Conservation (phyloP, 2,888 invertebrate species). For the Scaptomyza polygonia region DNA sequence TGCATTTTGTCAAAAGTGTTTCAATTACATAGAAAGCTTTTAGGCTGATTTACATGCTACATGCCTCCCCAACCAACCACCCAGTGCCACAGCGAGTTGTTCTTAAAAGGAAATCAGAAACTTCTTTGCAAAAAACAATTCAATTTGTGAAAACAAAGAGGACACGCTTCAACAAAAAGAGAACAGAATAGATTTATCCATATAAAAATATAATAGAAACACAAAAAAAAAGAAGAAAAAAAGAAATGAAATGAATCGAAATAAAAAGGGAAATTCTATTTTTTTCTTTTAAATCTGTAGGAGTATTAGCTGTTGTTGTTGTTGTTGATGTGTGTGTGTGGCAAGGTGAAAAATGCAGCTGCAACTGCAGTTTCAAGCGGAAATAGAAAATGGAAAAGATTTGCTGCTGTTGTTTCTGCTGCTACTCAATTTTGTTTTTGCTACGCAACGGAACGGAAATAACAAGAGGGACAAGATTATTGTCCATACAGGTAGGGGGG, state of each 20-base stretch:
- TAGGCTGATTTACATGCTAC: conserved; percentile 59
- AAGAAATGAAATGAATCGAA: conserved; percentile 49
- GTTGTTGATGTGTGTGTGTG: conserved; percentile 43
- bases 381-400: conserved; percentile 61
- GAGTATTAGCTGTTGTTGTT: conserved; percentile 14
- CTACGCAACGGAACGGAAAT: conserved; percentile 36
- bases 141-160: conserved; percentile 65
- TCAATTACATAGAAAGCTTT: conserved; percentile 70
- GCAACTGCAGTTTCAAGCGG: conserved; percentile 63
- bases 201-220: neutral
- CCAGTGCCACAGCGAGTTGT: conserved; percentile 17
- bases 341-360: conserved; percentile 45
- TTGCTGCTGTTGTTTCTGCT: conserved; percentile 12
- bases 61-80: neutral
- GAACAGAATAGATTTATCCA: neutral
- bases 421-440: too few species aligned
- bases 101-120: conserved; percentile 57
- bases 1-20: conserved; percentile 59
- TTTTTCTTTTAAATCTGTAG: conserved; percentile 42
- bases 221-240: conserved; percentile 4
- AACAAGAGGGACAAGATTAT: conserved; percentile 1
- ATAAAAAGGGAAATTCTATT: conserved; percentile 44
- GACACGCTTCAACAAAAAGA: conserved; percentile 28
- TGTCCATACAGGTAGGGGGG: conserved; percentile 34
- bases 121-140: conserved; percentile 68